Base-by-base conservation (phyloP, 2,797 vertebrate genomes). In the Sitta carolinensis region DNA sequence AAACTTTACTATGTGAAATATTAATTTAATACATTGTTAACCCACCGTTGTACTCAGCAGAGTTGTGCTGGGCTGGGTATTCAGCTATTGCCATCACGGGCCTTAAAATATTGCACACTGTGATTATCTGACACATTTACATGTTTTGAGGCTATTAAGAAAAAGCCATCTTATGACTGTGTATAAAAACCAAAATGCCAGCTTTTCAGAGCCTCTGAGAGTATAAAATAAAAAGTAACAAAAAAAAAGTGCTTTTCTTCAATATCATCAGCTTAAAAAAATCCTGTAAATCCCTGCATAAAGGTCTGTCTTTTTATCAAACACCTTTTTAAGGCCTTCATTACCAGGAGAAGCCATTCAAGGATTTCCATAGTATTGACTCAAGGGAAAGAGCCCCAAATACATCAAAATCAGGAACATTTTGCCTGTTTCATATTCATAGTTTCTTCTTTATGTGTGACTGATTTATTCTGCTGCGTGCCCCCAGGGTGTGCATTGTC, bases 341-440 rank as follows among this genome's bases (percentile, higher is more conserved):
- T 92, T 96, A 96, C 78, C 54, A 43, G 69, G 51, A 96, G 74
- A 91, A 91, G 77, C 77, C 8, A 20, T 95, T 95, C 67, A 25
- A 93, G 93, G 78, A 90, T 97, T 97, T 95, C 73, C 30, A 72
- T 76, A 77, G 82, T 92, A 90, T 93, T 90, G 78, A 95, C 87
- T 87, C 88, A 93, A 77, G 87, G 84, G 94, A 95, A 87, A 87
- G 89, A 93, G 77, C 62, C 85, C 73, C 21, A 54, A 91, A 93
- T 89, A 92, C 75, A 94, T 89, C 55, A 85, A 93, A 96, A 83
- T 69, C 84, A 50, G 61, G 83, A 85, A 55, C 85, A 48, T 85
- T 89, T 91, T 84, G n/a, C 96, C 83, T 89, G 81, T 93, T 97
- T 97, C 76, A 88, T 94, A 96, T 95, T 95, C 93, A 94, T 87